phyloP scores from a whole-genome alignment of 2,113 vertebrate genomes.

The Dicentrarchus labrax region DNA sequence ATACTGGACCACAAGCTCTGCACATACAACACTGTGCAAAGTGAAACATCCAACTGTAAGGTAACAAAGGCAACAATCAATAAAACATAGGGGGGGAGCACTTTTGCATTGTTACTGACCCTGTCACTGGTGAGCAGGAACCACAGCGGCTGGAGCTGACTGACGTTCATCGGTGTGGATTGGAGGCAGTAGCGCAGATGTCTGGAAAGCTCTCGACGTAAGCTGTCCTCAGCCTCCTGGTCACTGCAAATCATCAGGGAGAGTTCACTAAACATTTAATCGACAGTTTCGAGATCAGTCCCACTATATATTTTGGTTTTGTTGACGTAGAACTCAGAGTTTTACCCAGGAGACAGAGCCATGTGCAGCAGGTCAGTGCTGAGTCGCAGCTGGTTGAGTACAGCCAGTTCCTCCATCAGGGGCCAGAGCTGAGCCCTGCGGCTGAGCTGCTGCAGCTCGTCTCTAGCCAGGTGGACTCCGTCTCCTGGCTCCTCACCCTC shows the following conservation, averaged over 20 bases:
- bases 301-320: not conserved
- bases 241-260: constrained; percentile 77
- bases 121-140: constrained; percentile 86
- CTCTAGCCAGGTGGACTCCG: constrained; percentile 57
- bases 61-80: no score
- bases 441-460: constrained; percentile 85
- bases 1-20: no score
- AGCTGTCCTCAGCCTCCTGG: constrained; percentile 67
- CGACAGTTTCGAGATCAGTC: not conserved
- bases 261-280: not conserved
- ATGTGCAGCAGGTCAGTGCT: constrained; percentile 86
- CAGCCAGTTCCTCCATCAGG: constrained; percentile 88
- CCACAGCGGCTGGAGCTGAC: constrained; percentile 90
- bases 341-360: constrained; percentile 79
- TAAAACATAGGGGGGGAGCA: not conserved
- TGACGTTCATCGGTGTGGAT: constrained; percentile 87
- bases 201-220: constrained; percentile 83
- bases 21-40: no score
- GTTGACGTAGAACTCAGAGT: rapidly evolving
- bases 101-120: constrained; percentile 76
- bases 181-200: constrained; percentile 91
- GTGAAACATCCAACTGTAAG: no score
- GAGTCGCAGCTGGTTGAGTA: constrained; percentile 92
- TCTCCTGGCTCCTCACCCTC: constrained; percentile 65
- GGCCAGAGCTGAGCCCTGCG: constrained; percentile 92